Evolutionary conservation across 2,113 vertebrate genomes (phyloP).

Genomic region (Entelurus aequoreus): DNA sequence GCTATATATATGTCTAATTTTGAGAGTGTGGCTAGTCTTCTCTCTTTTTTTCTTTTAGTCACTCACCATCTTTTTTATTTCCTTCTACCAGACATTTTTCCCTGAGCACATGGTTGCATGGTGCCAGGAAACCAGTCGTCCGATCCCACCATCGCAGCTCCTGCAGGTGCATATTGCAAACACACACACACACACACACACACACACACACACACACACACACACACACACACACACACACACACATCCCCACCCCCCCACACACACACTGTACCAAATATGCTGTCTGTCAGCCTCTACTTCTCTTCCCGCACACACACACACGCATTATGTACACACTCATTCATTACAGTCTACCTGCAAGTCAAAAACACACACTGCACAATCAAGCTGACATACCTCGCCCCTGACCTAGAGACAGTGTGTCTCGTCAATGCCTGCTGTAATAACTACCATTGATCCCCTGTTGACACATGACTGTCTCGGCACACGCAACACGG

Average conservation of each 20-base stretch:
- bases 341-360: slow-evolving; percentile 25
- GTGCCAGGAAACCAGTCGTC: slow-evolving; percentile 90
- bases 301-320: slow-evolving; percentile 9
- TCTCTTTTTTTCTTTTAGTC: slow-evolving; percentile 12
- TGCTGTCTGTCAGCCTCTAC: not conserved
- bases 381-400: slow-evolving; percentile 55
- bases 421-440: slow-evolving; percentile 49
- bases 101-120: slow-evolving; percentile 96
- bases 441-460: slow-evolving; percentile 61
- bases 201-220: not conserved
- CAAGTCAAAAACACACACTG: slow-evolving; percentile 44
- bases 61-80: slow-evolving; percentile 15
- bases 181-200: slow-evolving; percentile 1
- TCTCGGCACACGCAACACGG: slow-evolving; percentile 38
- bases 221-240: slow-evolving; percentile 5
- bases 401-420: slow-evolving; percentile 63
- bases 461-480: slow-evolving; percentile 57
- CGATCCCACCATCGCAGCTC: slow-evolving; percentile 86
- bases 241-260: not conserved
- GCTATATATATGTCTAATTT: not conserved
- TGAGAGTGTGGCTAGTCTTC: slow-evolving; percentile 31
- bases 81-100: slow-evolving; percentile 85
- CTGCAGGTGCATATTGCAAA: slow-evolving; percentile 79
- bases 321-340: slow-evolving; percentile 33
- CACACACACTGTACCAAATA: not conserved